Evolutionary conservation across 2,113 vertebrate species (phyloP).

Genomic region (Pomatostomus ruficeps): DNA sequence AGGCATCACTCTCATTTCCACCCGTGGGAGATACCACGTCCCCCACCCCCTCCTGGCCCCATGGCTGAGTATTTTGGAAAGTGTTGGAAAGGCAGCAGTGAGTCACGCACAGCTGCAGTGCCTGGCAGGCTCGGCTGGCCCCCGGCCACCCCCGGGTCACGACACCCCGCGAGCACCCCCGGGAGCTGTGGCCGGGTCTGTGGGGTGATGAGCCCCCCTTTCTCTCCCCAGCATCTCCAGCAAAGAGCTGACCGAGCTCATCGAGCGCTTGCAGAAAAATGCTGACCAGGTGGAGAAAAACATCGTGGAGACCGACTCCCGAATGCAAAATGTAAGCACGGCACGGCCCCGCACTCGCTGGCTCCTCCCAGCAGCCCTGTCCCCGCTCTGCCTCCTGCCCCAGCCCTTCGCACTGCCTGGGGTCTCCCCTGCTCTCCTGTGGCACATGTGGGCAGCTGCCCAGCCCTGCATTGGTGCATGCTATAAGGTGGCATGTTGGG

Average conservation of each 20-base stretch:
- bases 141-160: neutral
- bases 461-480: fast-evolving
- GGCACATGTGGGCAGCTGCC: fast-evolving
- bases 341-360: fast-evolving
- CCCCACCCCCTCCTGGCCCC: neutral
- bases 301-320: conserved; percentile 87
- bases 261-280: conserved; percentile 92
- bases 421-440: fast-evolving
- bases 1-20: neutral
- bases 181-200: fast-evolving
- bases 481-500: fast-evolving
- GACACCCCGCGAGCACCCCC: neutral
- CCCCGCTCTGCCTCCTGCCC: neutral
- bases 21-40: fast-evolving
- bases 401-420: fast-evolving
- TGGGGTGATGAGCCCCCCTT: neutral
- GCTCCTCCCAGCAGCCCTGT: neutral
- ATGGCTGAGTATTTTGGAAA: neutral
- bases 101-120: conserved; percentile 44
- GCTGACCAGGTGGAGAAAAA: conserved; percentile 95
- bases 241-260: conserved; percentile 81
- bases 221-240: conserved; percentile 69
- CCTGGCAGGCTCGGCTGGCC: conserved; percentile 18
- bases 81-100: conserved; percentile 27
- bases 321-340: conserved; percentile 83